Base-by-base conservation (phyloP, 2,888 invertebrate genomes). In the Napeogenes inachia region DNA sequence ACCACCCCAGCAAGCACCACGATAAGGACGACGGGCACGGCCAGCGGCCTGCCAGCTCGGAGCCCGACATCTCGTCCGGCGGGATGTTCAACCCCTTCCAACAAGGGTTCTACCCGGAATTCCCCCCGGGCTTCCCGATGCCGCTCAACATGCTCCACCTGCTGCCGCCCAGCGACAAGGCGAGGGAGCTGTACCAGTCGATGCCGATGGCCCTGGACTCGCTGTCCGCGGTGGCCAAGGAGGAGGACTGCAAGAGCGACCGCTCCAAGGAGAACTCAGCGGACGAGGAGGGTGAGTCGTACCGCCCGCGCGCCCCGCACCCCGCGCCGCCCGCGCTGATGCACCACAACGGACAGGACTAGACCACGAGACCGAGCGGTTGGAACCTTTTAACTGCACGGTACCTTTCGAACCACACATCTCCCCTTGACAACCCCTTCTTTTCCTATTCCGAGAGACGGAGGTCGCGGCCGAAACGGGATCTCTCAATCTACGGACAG, bases 131-230 rank as follows among this genome's bases (percentile, higher is more conserved):
- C 21, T 97, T 96, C 77, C 96, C 96, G 0, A 93, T 97, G 77
- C 96, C 96, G 42, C 92, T 97, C 42, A 95, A 94, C 79, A 96
- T 96, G 96, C 91, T 96, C 67, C 96, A 96, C 79, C 90, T 96
- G 62, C 83, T 96, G 75, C 96, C 96, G 63, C 96, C 95, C 53
- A 93, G 92, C 74, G 96, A 96, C 75, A 95, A 94, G 76, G 93
- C 93, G 73, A 84, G 93, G 73, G 95, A 92, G 85, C 92, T 89
- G 79, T 94, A 86, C 82, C 92, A 89, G 76, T 87, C 85, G 64
- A 91, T 85, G 87, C 91, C 88, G 70, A 91, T 89, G 84, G 92
- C 91, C 68, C 82, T 92, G 75, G 92, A 92, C 76, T 88, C 92
- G 72, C 82, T 92, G 75, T 91, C 92, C 58, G 86, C 79, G 54